Base-by-base conservation (phyloP, 2,113 vertebrate species). In the Lampris megalopsis region DNA sequence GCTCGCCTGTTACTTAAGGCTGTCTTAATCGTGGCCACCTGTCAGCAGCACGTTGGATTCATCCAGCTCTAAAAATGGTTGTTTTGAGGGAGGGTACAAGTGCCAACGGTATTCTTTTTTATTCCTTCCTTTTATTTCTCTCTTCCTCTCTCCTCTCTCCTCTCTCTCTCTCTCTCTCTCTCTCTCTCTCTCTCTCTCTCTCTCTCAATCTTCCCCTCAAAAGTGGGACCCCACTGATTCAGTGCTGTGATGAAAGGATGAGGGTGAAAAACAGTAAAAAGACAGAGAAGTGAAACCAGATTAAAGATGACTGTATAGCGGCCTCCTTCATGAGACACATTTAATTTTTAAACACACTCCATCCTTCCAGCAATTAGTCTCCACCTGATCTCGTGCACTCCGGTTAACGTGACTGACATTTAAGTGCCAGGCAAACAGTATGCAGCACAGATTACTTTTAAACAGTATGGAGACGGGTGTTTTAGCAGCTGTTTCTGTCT, bases 271-370 rank as follows among this genome's bases (percentile, higher is more conserved):
- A 24, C 24, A 24, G 24, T 24, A 24, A 24, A 67, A 45, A 54
- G 38, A 42, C 5, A 49, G 45, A 41, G 7, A 24, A 35, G 10
- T 56, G 37, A 68, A 40, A 56, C 53, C 36, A 41, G 10, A 35
- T 49, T 41, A 63, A 43, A 63, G 59, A 37, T n/a, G 42, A 3
- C 66, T 41, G 2, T 1, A 61, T 1, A 61, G 53, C 41, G 43
- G 56, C 60, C 63, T 66, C 45, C 66, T 79, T 79, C 43, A 63
- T 7, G 3, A 13, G 41, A 24, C 4, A 5, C 57, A 40, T 70
- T 77, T 38, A 1, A 78, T 76, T 35, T 61, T 71, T 71, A 68
- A 84, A 68, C 1, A 58, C 45, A 36, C 8, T 57, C 4, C 0
- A 50, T 68, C 45, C 49, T 40, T 38, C 40, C 48, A 57, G 50